Base-by-base conservation (phyloP, 2,797 vertebrate species). In the Enteromius fasciolatus region DNA sequence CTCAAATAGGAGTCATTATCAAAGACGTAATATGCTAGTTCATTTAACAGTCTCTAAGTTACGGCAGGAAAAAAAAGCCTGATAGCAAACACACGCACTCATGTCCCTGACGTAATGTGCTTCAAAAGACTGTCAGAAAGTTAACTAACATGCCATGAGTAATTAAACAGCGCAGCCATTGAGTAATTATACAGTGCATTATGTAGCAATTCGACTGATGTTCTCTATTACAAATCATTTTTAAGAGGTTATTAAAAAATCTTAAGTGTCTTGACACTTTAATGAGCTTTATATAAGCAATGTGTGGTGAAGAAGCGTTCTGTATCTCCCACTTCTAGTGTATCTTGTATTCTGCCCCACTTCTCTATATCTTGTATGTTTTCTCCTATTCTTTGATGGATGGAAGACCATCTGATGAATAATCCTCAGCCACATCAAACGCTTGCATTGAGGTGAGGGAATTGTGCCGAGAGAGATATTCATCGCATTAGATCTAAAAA, bases 401-500 rank as follows among this genome's bases (percentile, higher is more conserved):
- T 72, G 70, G 77, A 44, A 25, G 79, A 63, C 70, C 69, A 67
- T 83, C 41, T 69, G 61, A 79, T 70, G 81, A 88, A 85, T 83
- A 83, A 83, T 85, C 73, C 57, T 69, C 46, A 61, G 25, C 76
- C 50, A 79, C 78, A 76, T 85, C 69, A 75, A 76, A 81, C 74
- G 39, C 20, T 79, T 52, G 31, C 31, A 57, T 17, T 20, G 44
- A 61, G 66, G 66, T 66, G 5, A n/a, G 69, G 54, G 75, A 80
- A 81, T 79, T 70, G 61, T 66, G 25, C 28, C 20, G 25, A n/a
- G 61, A 63, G 73, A 67, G 59, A 72, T 50, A 28, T 41, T 80
- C 41, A 69, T 59, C 3, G 23, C n/a, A 82, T 69, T 82, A 81
- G 78, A 82, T 86, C 28, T 75, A 36, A 74, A 84, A 83, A 63